Percentiles rank a stretch among this genome's conserved stretches.
Conservation (phyloP, 1,140 invertebrate species). For the Aphelenchoides avenae region DNA sequence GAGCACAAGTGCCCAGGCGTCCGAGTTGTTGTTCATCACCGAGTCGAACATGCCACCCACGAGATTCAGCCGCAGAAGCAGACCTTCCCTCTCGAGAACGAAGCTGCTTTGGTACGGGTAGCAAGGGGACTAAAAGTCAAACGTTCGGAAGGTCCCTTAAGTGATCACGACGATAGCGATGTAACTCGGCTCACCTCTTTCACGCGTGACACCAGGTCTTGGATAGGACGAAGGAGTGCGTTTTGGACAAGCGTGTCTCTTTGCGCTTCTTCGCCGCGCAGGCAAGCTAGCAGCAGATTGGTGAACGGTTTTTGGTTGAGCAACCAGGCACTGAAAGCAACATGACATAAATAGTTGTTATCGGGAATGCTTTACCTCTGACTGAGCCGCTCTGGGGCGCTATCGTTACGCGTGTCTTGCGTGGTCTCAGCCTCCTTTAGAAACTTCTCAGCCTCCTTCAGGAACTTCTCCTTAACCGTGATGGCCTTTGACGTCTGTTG, state of each 20-base stretch:
- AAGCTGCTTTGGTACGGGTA: slow-evolving; percentile 26
- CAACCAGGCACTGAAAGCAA: no score
- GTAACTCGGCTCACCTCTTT: slow-evolving; percentile 22
- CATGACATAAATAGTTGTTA: no score
- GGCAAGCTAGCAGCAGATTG: slow-evolving; percentile 41
- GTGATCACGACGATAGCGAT: no score
- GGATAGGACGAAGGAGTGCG: slow-evolving; percentile 30
- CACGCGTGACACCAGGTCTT: slow-evolving; percentile 35
- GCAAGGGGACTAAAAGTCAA: not conserved
- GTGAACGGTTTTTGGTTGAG: slow-evolving; percentile 46
- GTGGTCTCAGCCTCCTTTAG: slow-evolving; percentile 13
- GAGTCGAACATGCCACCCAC: slow-evolving; percentile 51
- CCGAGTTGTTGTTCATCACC: slow-evolving; percentile 25
- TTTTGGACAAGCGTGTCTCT: slow-evolving; percentile 4
- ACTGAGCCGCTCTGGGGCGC: not conserved
- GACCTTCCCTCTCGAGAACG: slow-evolving; percentile 36
- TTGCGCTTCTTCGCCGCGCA: slow-evolving; percentile 35
- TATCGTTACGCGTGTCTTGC: no score
- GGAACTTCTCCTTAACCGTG: slow-evolving; percentile 38
- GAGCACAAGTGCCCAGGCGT: slow-evolving; percentile 40
- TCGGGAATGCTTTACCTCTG: no score
- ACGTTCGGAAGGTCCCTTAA: no score
- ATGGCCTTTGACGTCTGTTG: slow-evolving; percentile 2
- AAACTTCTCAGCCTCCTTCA: slow-evolving; percentile 45
- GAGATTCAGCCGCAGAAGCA: slow-evolving; percentile 40